Evolutionary conservation across 2,113 vertebrate species (phyloP).

Genomic region (Tragulus kanchil): DNA sequence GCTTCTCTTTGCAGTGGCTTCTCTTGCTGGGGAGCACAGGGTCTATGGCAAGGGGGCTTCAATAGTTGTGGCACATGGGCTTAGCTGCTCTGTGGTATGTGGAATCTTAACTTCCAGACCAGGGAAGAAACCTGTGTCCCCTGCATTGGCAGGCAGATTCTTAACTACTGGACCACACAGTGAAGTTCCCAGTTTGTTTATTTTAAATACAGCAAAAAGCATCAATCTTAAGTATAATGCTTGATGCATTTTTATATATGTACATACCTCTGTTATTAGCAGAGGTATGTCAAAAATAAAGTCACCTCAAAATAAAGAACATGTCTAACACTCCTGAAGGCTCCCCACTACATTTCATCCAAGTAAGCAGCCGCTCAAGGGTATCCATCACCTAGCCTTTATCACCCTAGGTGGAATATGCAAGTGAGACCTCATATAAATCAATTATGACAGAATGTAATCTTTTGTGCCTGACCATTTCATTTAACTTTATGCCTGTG

Average conservation of each 20-base stretch:
- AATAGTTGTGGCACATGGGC: background rate
- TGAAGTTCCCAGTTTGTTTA: background rate
- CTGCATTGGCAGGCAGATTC: background rate
- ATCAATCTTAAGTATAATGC: background rate
- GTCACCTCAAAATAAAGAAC: background rate
- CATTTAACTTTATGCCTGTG: background rate
- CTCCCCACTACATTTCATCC: background rate
- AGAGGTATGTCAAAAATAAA: too few species aligned
- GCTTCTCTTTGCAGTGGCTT: background rate
- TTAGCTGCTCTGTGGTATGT: background rate
- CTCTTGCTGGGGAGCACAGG: background rate
- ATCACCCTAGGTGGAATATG: background rate
- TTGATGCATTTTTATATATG: background rate
- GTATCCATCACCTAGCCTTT: background rate
- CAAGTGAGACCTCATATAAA: background rate
- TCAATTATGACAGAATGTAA: background rate
- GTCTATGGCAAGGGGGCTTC: background rate
- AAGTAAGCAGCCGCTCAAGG: background rate
- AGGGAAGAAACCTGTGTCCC: background rate
- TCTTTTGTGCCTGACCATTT: background rate
- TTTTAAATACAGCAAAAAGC: background rate
- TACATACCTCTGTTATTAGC: background rate
- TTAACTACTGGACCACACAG: background rate
- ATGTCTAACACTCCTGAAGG: background rate
- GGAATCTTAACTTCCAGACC: background rate